Evolutionary conservation across 1,140 invertebrate species (phyloP), one percentile per base, ranked within the genome.

Genomic region (Solen grandis): DNA sequence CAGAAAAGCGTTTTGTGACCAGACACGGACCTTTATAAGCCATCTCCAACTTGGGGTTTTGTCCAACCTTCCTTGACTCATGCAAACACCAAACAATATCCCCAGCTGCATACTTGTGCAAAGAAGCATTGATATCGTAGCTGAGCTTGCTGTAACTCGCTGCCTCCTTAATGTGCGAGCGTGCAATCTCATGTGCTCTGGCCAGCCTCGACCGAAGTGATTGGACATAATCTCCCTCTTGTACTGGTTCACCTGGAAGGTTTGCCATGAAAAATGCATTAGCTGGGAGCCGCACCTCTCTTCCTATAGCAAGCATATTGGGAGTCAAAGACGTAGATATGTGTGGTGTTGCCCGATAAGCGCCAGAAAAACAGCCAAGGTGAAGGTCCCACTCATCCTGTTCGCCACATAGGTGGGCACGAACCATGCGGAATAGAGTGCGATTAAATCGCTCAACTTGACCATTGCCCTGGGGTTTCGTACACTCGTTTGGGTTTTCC

Each of bases 371-470:
- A 36, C 68, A 72, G 1, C 57, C 66, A 1, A 80, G 59, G 46
- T 81, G 4, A 14, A 65, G 35, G 25, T 81, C 59, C 69, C 68
- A 81, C n/a, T 66, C 60, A 10, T 52, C 66, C 27, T 73, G 78
- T 25, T 81, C 33, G 13, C 54, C 52, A 13, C n/a, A 16, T 33
- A 73, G 19, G 41, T 81, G 73, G 0, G 69, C 68, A 19, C 50
- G 55, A 22, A 81, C 25, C 78, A 81, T 73, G n/a, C 46, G 41
- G 4, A 73, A n/a, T 4, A 73, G 31, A 5, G 35, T 73, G 2
- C 22, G 8, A 22, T 57, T 73, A 22, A 73, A 29, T 5, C 41
- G 19, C 31, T 72, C 50, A 22, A 35, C 31, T 73, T 73, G 50
- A 16, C 52, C 8, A n/a, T 72, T 72, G n/a, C 41, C 50, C 8